Conservation (phyloP, 2,888 invertebrate genomes). For the Lordiphosa fenestrarum region DNA sequence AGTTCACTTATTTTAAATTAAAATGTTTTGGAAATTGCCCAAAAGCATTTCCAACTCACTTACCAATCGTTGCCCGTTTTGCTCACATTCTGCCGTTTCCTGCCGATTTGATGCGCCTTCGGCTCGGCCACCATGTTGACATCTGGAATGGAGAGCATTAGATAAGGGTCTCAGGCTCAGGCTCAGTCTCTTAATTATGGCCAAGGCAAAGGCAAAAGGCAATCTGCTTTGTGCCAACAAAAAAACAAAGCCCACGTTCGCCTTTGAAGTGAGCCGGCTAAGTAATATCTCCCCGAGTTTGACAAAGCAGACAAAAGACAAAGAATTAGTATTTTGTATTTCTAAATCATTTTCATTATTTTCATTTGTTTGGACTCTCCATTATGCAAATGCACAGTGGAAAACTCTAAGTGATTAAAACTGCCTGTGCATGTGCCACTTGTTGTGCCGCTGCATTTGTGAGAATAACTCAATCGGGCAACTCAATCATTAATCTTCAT, state of each 20-base stretch:
- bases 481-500: constrained; percentile 76
- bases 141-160: constrained; percentile 80
- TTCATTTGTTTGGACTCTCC: constrained; percentile 37
- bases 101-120: constrained; percentile 84
- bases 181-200: neutral
- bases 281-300: constrained; percentile 21
- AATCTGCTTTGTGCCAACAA: constrained; percentile 28
- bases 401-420: constrained; percentile 57
- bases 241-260: constrained; percentile 10
- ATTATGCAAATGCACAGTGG: constrained; percentile 58
- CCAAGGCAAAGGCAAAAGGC: constrained; percentile 8
- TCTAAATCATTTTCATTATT: constrained; percentile 17
- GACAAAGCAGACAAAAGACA: constrained; percentile 27
- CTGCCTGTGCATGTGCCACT: constrained; percentile 4
- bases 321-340: constrained; percentile 8
- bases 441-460: constrained; percentile 37
- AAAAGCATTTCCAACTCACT: constrained; percentile 63
- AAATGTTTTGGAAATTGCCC: constrained; percentile 40
- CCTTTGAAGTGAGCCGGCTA: constrained; percentile 46
- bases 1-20: constrained; percentile 62
- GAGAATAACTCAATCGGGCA: constrained; percentile 52
- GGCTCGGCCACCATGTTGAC: constrained; percentile 87
- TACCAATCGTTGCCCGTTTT: constrained; percentile 84
- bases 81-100: constrained; percentile 83
- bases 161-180: neutral